Evolutionary conservation across 1,140 invertebrate genomes (phyloP), one percentile per base, ranked within the genome.

Genomic region (Lycorma delicatula): DNA sequence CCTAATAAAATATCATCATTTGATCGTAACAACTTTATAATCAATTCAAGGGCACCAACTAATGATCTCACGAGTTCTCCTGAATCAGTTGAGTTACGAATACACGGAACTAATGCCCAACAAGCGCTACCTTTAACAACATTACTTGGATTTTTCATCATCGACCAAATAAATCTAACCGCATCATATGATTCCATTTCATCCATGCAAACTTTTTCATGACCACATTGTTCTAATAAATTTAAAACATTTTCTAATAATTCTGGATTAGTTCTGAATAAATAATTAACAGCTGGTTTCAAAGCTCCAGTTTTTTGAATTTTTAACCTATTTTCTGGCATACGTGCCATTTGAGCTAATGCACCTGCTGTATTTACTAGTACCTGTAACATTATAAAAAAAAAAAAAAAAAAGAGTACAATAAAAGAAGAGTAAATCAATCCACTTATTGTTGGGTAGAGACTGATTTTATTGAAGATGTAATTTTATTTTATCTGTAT

Each of bases 31-130:
- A 95, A 74, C 60, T 84, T 86, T 6, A 96, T 91, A 0, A 93
- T 84, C 13, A 96, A 73, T 67, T 96, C 91, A 60, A 96, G 77
- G 51, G 91, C 92, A 0, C 93, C 93, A 0, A 95, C 93, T 71
- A 95, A 91, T 58, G 90, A 92, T 25, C 92, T 74, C 1, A 96
- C 90, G 79, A 94, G 85, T 71, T 95, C 91, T 0, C 91, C 85
- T 0, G 91, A 91, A 74, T 95, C 89, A 75, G 81, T 81, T 1
- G 90, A 87, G 73, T 92, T 85, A 65, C 86, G 81, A 1, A 96
- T 89, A 69, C 91, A 96, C 0, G 92, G 91, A 58, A 91, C 92
- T 27, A 97, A 79, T 0, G 91, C 91, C 70, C 86, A 83, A 2
- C 92, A 93, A 0, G 93, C 92, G 64, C 90, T 88, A 0, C 88